phyloP scores from a whole-genome alignment of 1,140 invertebrate species.

The Eriocheir sinensis region DNA sequence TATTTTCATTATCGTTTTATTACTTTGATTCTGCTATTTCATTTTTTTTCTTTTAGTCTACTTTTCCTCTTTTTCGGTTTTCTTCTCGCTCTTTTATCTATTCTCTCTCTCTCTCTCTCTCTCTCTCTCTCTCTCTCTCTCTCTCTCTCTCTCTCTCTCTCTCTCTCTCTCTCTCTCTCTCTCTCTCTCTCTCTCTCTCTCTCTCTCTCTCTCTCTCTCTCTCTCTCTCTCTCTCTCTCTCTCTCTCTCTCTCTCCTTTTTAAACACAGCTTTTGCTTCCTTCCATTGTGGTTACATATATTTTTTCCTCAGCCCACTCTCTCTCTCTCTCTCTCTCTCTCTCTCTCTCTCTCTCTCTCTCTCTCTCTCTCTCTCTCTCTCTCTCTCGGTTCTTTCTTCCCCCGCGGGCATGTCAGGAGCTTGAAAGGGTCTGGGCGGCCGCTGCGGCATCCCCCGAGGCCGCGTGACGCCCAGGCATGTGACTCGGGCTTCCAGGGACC shows the following conservation, averaged over 20 bases:
- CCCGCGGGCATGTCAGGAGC: not conserved
- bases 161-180: constrained; percentile 22
- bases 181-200: not conserved
- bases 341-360: constrained; percentile 17
- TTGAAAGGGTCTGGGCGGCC: not conserved
- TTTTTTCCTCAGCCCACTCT: no score
- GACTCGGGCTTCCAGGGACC: not conserved
- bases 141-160: constrained; percentile 16
- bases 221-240: constrained; percentile 22
- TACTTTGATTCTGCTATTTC: no score
- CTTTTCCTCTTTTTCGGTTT: no score
- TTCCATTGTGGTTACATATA: no score
- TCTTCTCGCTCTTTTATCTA: no score
- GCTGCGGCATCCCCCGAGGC: not conserved
- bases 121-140: not conserved
- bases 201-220: constrained; percentile 14
- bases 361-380: constrained; percentile 22
- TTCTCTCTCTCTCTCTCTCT: not conserved
- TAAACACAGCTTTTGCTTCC: no score
- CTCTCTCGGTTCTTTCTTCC: not conserved
- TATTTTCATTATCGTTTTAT: no score
- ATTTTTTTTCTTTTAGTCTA: no score
- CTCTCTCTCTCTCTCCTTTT: not conserved
- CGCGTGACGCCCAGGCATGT: constrained; percentile 1
- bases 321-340: not conserved